phyloP scores from a whole-genome alignment of 2,888 invertebrate species.

The Zele albiditarsus region DNA sequence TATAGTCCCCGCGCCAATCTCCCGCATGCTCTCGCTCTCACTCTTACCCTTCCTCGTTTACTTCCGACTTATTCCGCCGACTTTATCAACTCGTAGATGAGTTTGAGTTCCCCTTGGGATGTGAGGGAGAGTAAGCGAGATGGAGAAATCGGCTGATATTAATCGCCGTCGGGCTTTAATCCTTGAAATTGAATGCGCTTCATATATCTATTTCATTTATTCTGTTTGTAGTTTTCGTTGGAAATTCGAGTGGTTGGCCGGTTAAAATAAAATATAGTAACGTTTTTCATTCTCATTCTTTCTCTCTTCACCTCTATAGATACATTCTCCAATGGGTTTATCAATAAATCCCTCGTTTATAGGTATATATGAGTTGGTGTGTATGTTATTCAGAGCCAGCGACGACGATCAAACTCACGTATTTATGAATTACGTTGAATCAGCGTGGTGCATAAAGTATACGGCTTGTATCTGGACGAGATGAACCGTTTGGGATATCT shows the following conservation, averaged over 20 bases:
- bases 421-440: conserved; percentile 38
- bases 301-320: background rate
- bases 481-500: background rate
- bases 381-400: conserved; percentile 5
- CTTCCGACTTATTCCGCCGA: conserved; percentile 27
- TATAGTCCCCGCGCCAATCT: background rate
- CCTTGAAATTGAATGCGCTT: conserved; percentile 25
- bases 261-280: background rate
- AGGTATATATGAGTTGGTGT: background rate
- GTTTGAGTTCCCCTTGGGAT: conserved; percentile 15
- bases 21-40: background rate
- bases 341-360: conserved; percentile 20
- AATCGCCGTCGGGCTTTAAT: conserved; percentile 28
- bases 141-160: conserved; percentile 19
- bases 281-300: background rate
- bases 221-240: conserved; percentile 13
- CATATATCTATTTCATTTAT: conserved; percentile 29
- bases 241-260: background rate
- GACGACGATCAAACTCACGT: conserved; percentile 4
- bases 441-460: conserved; percentile 28
- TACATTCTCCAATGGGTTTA: conserved; percentile 15
- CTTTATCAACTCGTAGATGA: conserved; percentile 33
- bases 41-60: conserved; percentile 14
- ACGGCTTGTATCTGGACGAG: conserved; percentile 23
- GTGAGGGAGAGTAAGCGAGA: conserved; percentile 1